These are phyloP conservation scores for Semnornis frantzii DNA, from an alignment of 2,113 vertebrate species.

Conservation along the genomic window DNA sequence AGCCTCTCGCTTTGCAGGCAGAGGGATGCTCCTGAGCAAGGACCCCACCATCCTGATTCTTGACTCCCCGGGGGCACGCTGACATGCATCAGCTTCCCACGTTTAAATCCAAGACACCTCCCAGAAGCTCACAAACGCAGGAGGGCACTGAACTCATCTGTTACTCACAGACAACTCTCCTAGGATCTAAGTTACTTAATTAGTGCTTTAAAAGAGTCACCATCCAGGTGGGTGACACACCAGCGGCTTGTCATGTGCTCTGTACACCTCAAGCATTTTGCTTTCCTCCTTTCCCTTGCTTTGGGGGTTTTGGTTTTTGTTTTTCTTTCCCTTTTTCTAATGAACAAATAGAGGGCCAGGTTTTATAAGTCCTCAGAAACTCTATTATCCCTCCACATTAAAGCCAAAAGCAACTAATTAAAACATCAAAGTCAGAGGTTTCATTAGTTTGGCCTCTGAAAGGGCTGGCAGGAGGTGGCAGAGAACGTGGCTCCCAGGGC, in stretches of 20 bases:
- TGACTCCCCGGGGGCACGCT: accelerated
- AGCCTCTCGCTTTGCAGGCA: neutral
- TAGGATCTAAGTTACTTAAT: constrained; percentile 13
- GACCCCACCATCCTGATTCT: neutral
- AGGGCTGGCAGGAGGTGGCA: neutral
- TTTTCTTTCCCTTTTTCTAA: neutral
- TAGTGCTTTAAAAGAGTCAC: constrained; percentile 25
- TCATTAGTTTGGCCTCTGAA: neutral
- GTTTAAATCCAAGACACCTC: neutral
- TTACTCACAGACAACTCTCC: constrained; percentile 34
- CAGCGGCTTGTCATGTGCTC: neutral
- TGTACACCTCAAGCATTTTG: neutral
- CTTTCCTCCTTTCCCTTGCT: neutral
- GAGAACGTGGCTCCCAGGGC: neutral
- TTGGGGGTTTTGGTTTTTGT: neutral
- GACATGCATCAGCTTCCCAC: neutral
- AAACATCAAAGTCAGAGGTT: constrained; percentile 61
- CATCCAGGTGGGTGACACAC: constrained; percentile 33
- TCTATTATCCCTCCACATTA: constrained; percentile 47
- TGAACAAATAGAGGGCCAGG: constrained; percentile 2
- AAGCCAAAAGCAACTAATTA: constrained; percentile 63
- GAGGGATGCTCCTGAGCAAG: neutral
- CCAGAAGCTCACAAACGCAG: constrained; percentile 24
- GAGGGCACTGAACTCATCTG: neutral
- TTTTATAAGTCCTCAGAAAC: constrained; percentile 47